Base-by-base conservation (phyloP, 2,888 invertebrate species). In the Acholoe squamosa region DNA sequence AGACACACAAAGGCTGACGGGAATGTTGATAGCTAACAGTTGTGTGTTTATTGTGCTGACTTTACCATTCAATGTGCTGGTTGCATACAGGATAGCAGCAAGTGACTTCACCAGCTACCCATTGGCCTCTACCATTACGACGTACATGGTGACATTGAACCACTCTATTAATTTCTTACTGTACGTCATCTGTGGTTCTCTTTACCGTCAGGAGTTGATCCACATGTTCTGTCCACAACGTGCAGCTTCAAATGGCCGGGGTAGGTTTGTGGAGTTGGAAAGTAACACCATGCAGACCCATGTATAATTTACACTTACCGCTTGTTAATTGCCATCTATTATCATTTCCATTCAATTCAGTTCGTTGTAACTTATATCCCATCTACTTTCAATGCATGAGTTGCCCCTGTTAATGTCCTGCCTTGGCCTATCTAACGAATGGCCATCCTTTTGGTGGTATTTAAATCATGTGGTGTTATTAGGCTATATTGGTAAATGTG, bases 1-100 rank as follows among this genome's bases (percentile, higher is more conserved):
- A 31, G 86, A 86, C 33, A 31, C 86, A 16, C 52, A 86, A n/a
- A 0, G 86, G 28, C 86, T 86, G 52, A 86, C 86, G n/a, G 86
- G 86, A 16, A 86, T 86, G 86, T 31, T 86, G 54, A 86, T 86
- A 14, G 56, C 86, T 52, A 86, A 86, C 54, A 86, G 86, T 54
- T 86, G 86, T 54, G 86, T 86, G 54, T 86, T 86, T 19, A 52
- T 86, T n/a, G 33, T 86, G 31, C 54, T 86, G 86, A 86, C 86
- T 14, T 54, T 86, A 22, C 86, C 86, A 7, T 86, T 28, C 25
- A 86, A 86, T 31, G 33, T 56, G 28, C 86, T 86, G 19, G 31
- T 86, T 0, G 22, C 86, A 19, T 86, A 86, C 54, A 16, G 56
- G 31, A 52, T 54, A 28, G 86, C 28, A 5, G 28, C 19, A 0